Evolutionary conservation across 2,113 vertebrate species (phyloP).

Genomic region (Syngnathus scovelli): DNA sequence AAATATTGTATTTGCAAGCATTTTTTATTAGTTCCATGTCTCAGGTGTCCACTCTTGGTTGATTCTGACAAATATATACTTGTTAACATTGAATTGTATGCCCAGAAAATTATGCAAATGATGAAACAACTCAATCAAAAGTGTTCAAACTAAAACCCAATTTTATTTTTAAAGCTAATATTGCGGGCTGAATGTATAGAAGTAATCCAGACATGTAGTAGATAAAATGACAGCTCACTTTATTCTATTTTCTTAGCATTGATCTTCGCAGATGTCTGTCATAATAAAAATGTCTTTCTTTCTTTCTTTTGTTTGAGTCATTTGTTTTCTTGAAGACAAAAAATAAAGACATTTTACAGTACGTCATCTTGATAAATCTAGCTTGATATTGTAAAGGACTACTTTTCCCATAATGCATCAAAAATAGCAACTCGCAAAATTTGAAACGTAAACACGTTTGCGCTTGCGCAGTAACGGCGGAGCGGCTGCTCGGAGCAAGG

Average conservation of each 20-base stretch:
- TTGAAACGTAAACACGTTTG: slow-evolving; percentile 22
- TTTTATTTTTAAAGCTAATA: not conserved
- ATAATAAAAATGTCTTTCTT: not conserved
- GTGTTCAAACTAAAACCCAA: no score
- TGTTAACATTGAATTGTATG: not conserved
- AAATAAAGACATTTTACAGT: no score
- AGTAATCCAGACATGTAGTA: not conserved
- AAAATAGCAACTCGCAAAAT: slow-evolving; percentile 31
- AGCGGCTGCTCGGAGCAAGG: slow-evolving; percentile 46
- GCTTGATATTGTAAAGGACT: not conserved
- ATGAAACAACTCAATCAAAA: not conserved
- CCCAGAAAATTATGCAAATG: not conserved
- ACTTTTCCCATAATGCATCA: slow-evolving; percentile 28
- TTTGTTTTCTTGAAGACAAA: not conserved
- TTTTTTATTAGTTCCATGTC: not conserved
- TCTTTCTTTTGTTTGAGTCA: not conserved
- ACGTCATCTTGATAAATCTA: no score
- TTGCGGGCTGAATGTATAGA: not conserved
- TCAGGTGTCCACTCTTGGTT: not conserved
- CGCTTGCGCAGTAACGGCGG: slow-evolving; percentile 63
- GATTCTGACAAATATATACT: not conserved
- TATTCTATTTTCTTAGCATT: not conserved
- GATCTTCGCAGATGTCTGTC: not conserved
- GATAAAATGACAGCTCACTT: not conserved
- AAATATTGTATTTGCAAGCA: not conserved